Evolutionary conservation across 64 coral and sea anemone genomes (phyloP).

Genomic region (Catalaphyllia jardinei): DNA sequence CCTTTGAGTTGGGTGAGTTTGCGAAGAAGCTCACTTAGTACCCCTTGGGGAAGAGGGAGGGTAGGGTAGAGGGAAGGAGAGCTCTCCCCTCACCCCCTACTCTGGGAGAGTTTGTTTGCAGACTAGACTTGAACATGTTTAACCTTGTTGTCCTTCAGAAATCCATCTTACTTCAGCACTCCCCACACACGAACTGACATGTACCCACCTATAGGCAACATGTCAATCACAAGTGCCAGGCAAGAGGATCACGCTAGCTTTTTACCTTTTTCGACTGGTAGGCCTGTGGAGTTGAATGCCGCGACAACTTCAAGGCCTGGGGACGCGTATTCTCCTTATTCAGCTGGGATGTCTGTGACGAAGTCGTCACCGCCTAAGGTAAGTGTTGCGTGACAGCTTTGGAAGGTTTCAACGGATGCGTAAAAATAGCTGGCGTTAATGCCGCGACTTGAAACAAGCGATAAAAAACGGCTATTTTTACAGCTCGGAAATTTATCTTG

Average conservation of each 20-base stretch:
- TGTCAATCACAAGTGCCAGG: slow-evolving; percentile 26
- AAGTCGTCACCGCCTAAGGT: slow-evolving; percentile 28
- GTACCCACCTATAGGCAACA: slow-evolving; percentile 36
- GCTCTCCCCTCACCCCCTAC: too few species aligned
- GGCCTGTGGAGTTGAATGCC: slow-evolving; percentile 20
- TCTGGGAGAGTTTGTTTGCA: too few species aligned
- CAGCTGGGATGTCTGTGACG: slow-evolving; percentile 29
- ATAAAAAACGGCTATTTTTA: too few species aligned
- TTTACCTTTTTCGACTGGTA: slow-evolving; percentile 19
- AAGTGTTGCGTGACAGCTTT: background rate
- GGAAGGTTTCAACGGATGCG: too few species aligned
- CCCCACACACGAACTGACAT: slow-evolving; percentile 42
- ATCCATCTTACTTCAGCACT: slow-evolving; percentile 50
- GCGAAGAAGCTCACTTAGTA: too few species aligned
- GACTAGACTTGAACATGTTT: background rate
- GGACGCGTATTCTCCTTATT: slow-evolving; percentile 4
- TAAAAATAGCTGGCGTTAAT: too few species aligned
- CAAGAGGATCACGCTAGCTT: slow-evolving; percentile 18
- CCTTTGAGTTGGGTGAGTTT: too few species aligned
- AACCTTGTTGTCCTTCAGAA: background rate
- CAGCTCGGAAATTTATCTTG: too few species aligned
- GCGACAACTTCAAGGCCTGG: slow-evolving; percentile 5
- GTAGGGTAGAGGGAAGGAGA: too few species aligned
- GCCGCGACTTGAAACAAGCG: too few species aligned
- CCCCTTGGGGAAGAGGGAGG: too few species aligned